Evolutionary conservation across 1,140 invertebrate genomes (phyloP), one percentile per base, ranked within the genome.

Genomic region (Drosophila suzukii): DNA sequence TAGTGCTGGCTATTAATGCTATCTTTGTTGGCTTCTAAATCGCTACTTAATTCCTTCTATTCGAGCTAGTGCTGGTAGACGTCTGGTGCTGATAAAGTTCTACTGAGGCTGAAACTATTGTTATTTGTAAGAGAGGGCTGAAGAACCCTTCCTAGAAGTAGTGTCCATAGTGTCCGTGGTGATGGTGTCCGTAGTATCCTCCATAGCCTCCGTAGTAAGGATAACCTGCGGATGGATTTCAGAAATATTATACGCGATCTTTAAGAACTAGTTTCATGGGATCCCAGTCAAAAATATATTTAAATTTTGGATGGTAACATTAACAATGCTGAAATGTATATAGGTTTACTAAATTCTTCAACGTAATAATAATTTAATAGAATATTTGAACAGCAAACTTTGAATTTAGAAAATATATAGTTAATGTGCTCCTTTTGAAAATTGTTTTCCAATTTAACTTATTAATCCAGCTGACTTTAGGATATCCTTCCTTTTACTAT

Each of bases 131-230:
- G 30, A 32, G 11, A 6, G 8, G 10, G n/a, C n/a, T 17, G 1
- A 32, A 7, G 11, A 15, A 10, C 17, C 17, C 54, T 20, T 30
- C 30, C 61, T 82, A 91, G 60, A 47, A 91, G 34, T 91, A 91
- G 53, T 91, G 90, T 50, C 90, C 90, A 43, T 91, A 91, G 43
- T 84, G 83, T 5, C 90, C 90, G 44, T 91, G 90, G 49, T 89
- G 84, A 47, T 91, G 90, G 50, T 88, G 84, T 50, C 88, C 90
- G n/a, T 91, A 91, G 62, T 91, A 24, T 20, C 43, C 43, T 36
- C 50, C 50, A 55, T 91, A 91, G 71, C 90, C 90, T 24, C 81
- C 81, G n/a, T 91, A 91, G 66, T 91, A 91, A 20, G 90, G 90
- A 80, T 91, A 91, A 44, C 90, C 90, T 91, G 20, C 6, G 7